Conservation (phyloP, 2,797 vertebrate species). For the Babyrousa celebensis region DNA sequence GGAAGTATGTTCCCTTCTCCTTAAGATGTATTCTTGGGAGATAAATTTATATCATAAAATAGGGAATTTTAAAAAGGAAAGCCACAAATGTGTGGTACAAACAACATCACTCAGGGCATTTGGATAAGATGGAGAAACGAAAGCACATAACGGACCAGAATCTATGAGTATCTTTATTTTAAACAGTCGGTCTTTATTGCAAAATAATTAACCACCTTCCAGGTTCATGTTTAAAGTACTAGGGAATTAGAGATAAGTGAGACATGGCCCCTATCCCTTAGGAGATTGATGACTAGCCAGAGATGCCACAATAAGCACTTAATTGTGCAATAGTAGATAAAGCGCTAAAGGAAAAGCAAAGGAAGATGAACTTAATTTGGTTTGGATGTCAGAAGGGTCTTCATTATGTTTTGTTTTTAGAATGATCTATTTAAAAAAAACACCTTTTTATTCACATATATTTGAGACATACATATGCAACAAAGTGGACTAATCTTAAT, state of each 20-base stretch:
- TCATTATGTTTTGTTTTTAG: constrained; percentile 20
- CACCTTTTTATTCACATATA: neutral
- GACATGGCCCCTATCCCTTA: neutral
- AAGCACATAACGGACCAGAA: neutral
- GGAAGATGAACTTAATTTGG: neutral
- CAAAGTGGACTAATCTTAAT: neutral
- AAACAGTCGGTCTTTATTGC: neutral
- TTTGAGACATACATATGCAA: neutral
- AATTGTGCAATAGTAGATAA: neutral
- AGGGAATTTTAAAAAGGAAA: neutral
- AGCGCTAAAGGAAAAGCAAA: neutral
- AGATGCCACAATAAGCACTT: neutral
- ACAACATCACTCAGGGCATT: neutral
- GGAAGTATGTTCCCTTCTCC: neutral
- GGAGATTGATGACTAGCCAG: neutral
- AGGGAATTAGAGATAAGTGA: neutral
- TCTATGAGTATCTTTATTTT: neutral
- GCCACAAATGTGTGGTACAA: neutral
- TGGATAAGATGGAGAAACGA: constrained; percentile 24
- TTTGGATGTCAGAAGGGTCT: neutral
- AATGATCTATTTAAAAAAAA: neutral
- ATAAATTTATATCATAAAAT: neutral
- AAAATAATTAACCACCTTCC: neutral
- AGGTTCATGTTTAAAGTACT: neutral
- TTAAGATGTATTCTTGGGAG: neutral